These are phyloP conservation scores for Hippolais icterina DNA, from an alignment of 2,113 vertebrate species.

Conservation along the genomic window DNA sequence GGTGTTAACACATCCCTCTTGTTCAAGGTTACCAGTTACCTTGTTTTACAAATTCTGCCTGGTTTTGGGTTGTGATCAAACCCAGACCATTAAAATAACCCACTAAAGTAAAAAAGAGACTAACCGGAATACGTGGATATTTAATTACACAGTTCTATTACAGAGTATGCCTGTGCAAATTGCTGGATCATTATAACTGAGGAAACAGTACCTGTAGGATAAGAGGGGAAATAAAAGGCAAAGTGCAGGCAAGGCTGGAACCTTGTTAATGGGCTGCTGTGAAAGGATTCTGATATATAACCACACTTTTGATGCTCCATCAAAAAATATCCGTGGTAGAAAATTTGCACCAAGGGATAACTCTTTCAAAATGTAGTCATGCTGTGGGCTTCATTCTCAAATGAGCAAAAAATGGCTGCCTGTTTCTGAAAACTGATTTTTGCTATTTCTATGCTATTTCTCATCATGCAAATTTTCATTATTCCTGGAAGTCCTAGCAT, in stretches of 20 bases:
- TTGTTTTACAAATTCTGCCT: neutral
- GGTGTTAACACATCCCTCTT: neutral
- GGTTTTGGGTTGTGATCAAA: neutral
- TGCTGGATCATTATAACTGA: neutral
- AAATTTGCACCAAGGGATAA: neutral
- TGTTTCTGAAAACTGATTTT: neutral
- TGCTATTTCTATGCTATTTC: neutral
- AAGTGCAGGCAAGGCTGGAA: neutral
- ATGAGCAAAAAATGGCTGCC: neutral
- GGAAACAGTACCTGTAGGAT: neutral
- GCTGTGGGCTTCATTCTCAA: neutral
- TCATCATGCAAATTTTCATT: neutral
- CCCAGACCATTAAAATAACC: neutral
- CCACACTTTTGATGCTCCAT: neutral
- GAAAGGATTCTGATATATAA: neutral
- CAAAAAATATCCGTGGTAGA: neutral
- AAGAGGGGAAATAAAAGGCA: neutral
- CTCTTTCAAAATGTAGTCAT: neutral
- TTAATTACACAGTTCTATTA: neutral
- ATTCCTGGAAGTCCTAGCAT: slow-evolving; percentile 16
- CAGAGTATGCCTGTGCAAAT: neutral
- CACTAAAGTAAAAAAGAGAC: neutral
- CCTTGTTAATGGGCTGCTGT: neutral
- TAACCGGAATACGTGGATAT: rapidly evolving
- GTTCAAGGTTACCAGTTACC: neutral